A percentile compares a stretch with the other conserved stretches of the same genome.
These are phyloP conservation scores for Artibeus lituratus DNA, from an alignment of 2,797 vertebrate species.

Conservation along the genomic window DNA sequence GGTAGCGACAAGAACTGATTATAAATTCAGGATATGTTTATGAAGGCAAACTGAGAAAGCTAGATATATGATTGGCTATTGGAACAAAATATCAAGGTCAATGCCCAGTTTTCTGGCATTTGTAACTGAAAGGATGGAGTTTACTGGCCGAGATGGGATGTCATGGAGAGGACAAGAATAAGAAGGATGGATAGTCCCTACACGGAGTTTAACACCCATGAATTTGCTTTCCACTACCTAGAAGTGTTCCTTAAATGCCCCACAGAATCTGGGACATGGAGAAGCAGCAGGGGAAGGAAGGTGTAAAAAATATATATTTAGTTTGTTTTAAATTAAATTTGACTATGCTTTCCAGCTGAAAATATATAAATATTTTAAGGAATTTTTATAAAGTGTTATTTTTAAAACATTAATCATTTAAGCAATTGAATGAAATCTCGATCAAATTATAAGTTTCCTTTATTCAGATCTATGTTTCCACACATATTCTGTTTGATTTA, in stretches of 20 bases:
- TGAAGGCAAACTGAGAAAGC: background rate
- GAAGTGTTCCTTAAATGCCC: background rate
- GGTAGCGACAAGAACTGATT: background rate
- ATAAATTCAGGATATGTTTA: background rate
- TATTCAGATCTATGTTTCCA: background rate
- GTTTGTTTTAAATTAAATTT: background rate
- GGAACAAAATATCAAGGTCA: background rate
- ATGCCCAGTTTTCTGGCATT: background rate
- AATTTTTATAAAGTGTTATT: background rate
- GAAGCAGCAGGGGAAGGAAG: background rate
- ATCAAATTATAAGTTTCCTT: background rate
- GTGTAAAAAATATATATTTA: background rate
- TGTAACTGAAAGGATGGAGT: background rate
- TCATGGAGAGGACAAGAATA: background rate
- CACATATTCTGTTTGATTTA: background rate
- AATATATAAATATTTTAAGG: background rate
- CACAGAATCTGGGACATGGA: background rate
- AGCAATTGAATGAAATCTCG: background rate
- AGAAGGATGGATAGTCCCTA: background rate
- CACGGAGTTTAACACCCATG: background rate
- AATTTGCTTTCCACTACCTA: background rate
- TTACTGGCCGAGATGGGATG: background rate
- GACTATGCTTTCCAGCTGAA: background rate
- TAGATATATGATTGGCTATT: background rate
- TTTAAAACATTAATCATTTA: background rate